Conservation (phyloP, 1,140 invertebrate species). For the Aphidius ervi region DNA sequence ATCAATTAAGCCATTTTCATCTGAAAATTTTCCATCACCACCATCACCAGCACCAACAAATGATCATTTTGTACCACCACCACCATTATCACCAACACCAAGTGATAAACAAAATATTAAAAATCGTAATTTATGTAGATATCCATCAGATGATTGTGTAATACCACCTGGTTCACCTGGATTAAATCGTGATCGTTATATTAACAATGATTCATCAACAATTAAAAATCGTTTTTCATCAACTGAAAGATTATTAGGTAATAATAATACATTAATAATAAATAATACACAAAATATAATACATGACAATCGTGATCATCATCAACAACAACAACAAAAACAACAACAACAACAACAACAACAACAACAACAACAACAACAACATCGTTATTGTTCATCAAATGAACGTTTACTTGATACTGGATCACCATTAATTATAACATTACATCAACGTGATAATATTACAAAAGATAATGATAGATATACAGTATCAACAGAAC, state of each 20-base stretch:
- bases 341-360: too few relatives aligned
- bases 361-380: constrained; percentile 35
- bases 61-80: constrained; percentile 48
- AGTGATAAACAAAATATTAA: constrained; percentile 46
- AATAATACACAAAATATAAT: neutral
- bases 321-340: constrained; percentile 33
- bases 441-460: constrained; percentile 22
- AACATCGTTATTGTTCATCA: constrained; percentile 26
- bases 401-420: constrained; percentile 39
- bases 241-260: constrained; percentile 39
- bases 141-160: constrained; percentile 40
- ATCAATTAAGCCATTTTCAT: constrained; percentile 33
- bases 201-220: constrained; percentile 41
- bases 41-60: constrained; percentile 48
- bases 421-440: constrained; percentile 41
- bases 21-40: constrained; percentile 49
- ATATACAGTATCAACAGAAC: constrained; percentile 38
- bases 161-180: constrained; percentile 37
- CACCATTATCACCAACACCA: constrained; percentile 44
- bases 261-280: neutral
- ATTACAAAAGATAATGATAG: constrained; percentile 22
- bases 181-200: constrained; percentile 32
- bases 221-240: constrained; percentile 41
- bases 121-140: constrained; percentile 44
- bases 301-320: constrained; percentile 43